phyloP scores from a whole-genome alignment of 2,113 vertebrate genomes.

The Tapirus terrestris region DNA sequence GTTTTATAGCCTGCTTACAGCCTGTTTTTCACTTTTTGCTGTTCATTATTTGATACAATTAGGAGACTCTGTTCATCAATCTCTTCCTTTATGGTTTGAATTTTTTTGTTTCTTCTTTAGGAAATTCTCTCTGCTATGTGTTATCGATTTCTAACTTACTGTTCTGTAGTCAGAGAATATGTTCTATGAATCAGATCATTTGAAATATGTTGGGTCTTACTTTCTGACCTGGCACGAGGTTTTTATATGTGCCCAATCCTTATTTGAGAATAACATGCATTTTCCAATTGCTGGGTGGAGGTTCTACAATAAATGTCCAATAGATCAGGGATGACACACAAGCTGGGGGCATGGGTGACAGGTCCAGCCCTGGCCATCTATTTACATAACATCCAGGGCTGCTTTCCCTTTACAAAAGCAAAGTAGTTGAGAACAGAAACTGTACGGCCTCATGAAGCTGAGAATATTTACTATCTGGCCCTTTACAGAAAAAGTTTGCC shows the following conservation, averaged over 20 bases:
- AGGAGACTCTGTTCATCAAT: background rate
- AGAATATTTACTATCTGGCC: background rate
- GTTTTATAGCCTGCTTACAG: background rate
- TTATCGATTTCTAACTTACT: background rate
- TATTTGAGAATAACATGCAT: background rate
- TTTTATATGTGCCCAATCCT: background rate
- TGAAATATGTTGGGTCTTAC: background rate
- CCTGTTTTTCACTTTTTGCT: background rate
- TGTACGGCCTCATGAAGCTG: background rate
- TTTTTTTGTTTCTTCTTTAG: background rate
- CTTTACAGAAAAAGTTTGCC: background rate
- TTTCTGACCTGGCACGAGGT: background rate
- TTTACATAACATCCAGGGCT: background rate
- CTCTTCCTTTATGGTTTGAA: background rate
- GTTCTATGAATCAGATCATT: background rate
- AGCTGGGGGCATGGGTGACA: background rate
- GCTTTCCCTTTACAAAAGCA: background rate
- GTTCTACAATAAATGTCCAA: background rate
- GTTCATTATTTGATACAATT: background rate
- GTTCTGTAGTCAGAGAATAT: background rate
- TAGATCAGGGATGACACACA: background rate
- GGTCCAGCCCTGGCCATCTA: background rate
- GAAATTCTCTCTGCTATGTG: background rate
- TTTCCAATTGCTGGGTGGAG: background rate
- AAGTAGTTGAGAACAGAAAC: background rate